Evolutionary conservation across 2,888 invertebrate genomes (phyloP), one percentile per base, ranked within the genome.

Genomic region (Neocrepidodera transversa): DNA sequence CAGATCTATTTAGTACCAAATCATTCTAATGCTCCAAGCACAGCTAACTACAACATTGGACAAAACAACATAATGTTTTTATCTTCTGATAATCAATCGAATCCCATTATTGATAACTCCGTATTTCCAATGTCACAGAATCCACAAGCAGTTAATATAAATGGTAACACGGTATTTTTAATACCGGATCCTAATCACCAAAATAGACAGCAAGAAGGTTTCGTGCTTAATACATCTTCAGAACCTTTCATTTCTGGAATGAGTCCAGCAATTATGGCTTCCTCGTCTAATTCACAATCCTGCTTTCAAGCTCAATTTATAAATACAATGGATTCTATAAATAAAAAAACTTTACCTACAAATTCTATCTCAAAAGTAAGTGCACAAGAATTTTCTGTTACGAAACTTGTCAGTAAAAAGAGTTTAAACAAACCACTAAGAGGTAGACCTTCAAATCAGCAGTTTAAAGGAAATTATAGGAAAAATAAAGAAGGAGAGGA

Each of bases 101-200:
- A 3, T 6, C n/a, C n/a, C n/a, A n/a, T n/a, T 28, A 28, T 28
- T 28, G 32, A 13, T 2, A 13, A 32, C 11, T 32, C 32, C 2
- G 3, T 28, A 10, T 8, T 28, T 10, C 10, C 6, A 2, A 28
- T 28, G 28, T 2, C 28, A 10, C 28, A 28, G 2, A 8, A 5
- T 10, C 28, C 28, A 28, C 28, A 28, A 10, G 2, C 28, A 28
- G 2, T 28, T 28, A 4, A 4, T n/a, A 47, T 47, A 14, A 28
- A 47, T 6, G 47, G 47, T 3, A 28, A 47, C 26, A 47, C 28
- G 2, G 26, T 28, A 3, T 10, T 47, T n/a, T 30, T 47, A n/a
- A 14, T 47, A 6, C 47, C 47, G 28, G 16, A 47, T 10, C 7
- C 16, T 17, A n/a, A 17, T n/a, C n/a, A n/a, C n/a, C n/a, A n/a